Conservation (phyloP, 2,797 vertebrate species). For the Gadopsis marmoratus region DNA sequence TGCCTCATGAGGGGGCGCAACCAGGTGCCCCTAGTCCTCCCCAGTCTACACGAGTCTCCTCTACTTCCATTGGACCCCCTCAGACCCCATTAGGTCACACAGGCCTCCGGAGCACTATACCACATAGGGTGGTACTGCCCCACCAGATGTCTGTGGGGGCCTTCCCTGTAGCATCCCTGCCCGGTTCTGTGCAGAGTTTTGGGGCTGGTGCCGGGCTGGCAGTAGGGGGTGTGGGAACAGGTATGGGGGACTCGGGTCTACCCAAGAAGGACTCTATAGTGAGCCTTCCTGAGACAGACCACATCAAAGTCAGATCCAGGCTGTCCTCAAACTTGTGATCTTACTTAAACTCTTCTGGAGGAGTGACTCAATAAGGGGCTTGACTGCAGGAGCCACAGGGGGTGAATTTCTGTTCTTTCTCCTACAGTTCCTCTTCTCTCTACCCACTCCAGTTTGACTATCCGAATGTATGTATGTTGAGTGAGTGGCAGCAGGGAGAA, state of each 20-base stretch:
- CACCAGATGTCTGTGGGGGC: slow-evolving; percentile 86
- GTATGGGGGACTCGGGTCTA: slow-evolving; percentile 80
- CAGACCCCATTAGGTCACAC: slow-evolving; percentile 69
- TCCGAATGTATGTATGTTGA: slow-evolving; percentile 82
- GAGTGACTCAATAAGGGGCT: slow-evolving; percentile 31
- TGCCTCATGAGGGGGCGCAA: slow-evolving; percentile 84
- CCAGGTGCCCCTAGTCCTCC: slow-evolving; percentile 80
- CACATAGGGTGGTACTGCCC: slow-evolving; percentile 79
- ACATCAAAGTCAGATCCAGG: slow-evolving; percentile 88
- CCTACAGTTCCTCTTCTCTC: slow-evolving; percentile 46
- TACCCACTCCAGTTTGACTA: slow-evolving; percentile 66
- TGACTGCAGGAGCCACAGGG: slow-evolving; percentile 35
- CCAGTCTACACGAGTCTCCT: slow-evolving; percentile 88
- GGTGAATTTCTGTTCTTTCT: slow-evolving; percentile 26
- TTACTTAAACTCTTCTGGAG: slow-evolving; percentile 48
- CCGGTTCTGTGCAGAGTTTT: slow-evolving; percentile 62
- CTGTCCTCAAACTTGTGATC: slow-evolving; percentile 98
- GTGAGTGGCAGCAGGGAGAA: slow-evolving; percentile 52
- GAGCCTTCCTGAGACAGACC: slow-evolving; percentile 91
- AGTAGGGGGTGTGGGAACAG: slow-evolving; percentile 67
- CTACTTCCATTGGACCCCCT: slow-evolving; percentile 85
- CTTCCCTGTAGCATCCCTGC: slow-evolving; percentile 79
- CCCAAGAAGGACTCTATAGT: slow-evolving; percentile 88
- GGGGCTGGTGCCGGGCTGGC: slow-evolving; percentile 59
- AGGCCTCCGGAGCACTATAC: slow-evolving; percentile 68